Base-by-base conservation (phyloP, 2,113 vertebrate species). In the Calcarius ornatus region DNA sequence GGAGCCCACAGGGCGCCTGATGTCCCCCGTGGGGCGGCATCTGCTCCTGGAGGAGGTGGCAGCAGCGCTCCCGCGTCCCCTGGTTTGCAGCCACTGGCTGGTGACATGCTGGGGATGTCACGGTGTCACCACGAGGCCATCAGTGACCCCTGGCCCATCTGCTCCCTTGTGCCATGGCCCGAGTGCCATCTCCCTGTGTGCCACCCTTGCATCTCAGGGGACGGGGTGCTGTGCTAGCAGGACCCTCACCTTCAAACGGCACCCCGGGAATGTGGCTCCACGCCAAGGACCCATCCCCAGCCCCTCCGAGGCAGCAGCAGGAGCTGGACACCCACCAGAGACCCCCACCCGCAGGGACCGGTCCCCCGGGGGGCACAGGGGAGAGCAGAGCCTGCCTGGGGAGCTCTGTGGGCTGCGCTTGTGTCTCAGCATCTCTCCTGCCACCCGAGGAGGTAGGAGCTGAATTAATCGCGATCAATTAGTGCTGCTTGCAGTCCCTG, bases 391-490 rank as follows among this genome's bases (percentile, higher is more conserved):
- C 73, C 48, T 5, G 76, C 86, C 94, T 50, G 80, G 93, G 94
- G 94, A 95, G 93, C 93, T 75, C 75, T 64, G 91, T 68, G 86
- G 86, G 86, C 68, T 95, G 96, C 15, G 45, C 77, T 82, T 93
- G 93, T 72, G 93, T 88, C 94, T 96, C 91, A 90, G 94, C 91
- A 83, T 90, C 93, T 88, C 86, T 94, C 82, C 94, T 88, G 86
- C 96, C 94, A 85, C 94, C 91, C 86, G 37, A 92, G 93, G 96
- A 94, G 94, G 93, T 40, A 91, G 91, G 93, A 96, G 96, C 94
- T 96, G 96, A 96, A 96, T 96, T 96, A 96, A 96, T 96, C 50
- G 86, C 80, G 13, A 96, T 96, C 94, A 96, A 96, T 96, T 95
- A 96, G 91, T 90, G 96, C 94, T 96, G 96, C 93, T 96, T 68